Evolutionary conservation across 2,888 invertebrate species (phyloP).

Genomic region (Nemotelus pantherinus): DNA sequence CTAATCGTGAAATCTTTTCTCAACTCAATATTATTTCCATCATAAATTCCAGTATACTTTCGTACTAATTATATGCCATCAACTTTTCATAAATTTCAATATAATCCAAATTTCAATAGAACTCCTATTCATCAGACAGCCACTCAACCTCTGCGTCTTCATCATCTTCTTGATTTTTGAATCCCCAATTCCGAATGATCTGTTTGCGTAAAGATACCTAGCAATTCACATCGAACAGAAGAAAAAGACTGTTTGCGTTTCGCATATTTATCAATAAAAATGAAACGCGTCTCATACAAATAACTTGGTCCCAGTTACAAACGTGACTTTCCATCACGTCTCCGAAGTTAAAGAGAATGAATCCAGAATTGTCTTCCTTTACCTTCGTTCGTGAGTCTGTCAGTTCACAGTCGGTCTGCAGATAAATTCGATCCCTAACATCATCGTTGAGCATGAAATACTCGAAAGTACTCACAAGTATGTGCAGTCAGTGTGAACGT

Average conservation of each 20-base stretch:
- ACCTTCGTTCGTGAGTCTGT: neutral
- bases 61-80: too few species aligned
- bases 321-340: conserved; percentile 30
- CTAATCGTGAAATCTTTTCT: too few species aligned
- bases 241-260: neutral
- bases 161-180: too few species aligned
- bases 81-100: too few species aligned
- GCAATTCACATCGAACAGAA: too few species aligned
- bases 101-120: too few species aligned
- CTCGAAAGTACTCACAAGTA: neutral
- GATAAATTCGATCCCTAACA: neutral
- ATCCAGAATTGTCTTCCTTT: neutral
- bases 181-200: too few species aligned
- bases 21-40: too few species aligned
- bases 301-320: neutral
- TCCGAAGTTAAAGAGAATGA: conserved; percentile 17
- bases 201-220: too few species aligned
- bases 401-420: neutral
- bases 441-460: neutral
- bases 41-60: too few species aligned
- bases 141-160: too few species aligned
- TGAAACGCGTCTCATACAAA: neutral
- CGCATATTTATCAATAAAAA: neutral
- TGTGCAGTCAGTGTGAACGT: neutral
- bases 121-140: too few species aligned